A percentile compares a stretch with the other conserved stretches of the same genome.
phyloP scores from a whole-genome alignment of 2,797 vertebrate genomes.

The Meriones psammophilus region DNA sequence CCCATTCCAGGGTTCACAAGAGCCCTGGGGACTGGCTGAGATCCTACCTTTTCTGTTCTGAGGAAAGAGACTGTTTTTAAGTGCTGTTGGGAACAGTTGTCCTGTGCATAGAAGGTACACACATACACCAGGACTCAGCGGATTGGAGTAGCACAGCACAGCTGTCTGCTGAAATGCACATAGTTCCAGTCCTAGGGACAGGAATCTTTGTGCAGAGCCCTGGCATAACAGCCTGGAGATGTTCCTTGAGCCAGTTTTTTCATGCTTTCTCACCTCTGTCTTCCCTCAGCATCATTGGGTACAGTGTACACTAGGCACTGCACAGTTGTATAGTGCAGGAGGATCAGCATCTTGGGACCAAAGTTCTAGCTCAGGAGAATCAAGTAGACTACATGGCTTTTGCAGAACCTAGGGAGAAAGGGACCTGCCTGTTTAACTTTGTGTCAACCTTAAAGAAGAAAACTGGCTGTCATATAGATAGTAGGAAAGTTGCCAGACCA shows the following conservation, averaged over 20 bases:
- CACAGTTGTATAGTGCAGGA: background rate
- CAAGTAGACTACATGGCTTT: background rate
- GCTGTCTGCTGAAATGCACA: background rate
- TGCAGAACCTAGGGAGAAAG: background rate
- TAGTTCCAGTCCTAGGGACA: background rate
- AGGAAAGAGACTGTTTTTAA: background rate
- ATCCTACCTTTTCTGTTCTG: background rate
- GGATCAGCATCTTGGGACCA: background rate
- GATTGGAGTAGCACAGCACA: too few species aligned
- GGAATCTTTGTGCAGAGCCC: background rate
- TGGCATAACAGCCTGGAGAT: background rate
- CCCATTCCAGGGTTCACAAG: background rate
- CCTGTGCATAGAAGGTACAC: background rate
- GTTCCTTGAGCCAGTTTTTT: background rate
- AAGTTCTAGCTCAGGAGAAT: background rate
- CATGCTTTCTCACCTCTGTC: background rate
- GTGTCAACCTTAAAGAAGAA: background rate
- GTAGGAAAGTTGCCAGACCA: background rate
- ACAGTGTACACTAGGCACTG: background rate
- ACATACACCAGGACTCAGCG: rapidly evolving
- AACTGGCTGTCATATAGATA: background rate
- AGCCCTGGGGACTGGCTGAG: background rate
- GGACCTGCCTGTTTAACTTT: background rate
- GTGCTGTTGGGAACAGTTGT: background rate
- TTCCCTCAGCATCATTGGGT: background rate